Percentiles rank a stretch among this genome's conserved stretches.
phyloP scores from a whole-genome alignment of 2,888 invertebrate species.

The Brachyptera risi region DNA sequence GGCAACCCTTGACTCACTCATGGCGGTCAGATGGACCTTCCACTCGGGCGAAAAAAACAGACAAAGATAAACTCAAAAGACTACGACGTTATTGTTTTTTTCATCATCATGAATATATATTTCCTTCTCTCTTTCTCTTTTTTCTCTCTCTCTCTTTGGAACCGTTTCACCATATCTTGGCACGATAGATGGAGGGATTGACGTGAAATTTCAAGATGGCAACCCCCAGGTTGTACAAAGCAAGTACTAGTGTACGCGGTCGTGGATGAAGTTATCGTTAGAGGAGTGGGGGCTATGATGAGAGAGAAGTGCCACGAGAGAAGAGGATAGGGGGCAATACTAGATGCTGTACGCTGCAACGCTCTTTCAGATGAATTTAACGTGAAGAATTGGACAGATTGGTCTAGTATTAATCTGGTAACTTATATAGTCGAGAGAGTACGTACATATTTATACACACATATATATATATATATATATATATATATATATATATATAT shows the following conservation, averaged over 20 bases:
- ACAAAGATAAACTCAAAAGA: not conserved
- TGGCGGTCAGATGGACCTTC: constrained; percentile 26
- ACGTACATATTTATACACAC: too few relatives aligned
- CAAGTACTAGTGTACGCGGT: not conserved
- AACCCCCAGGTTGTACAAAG: not conserved
- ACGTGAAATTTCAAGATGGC: constrained; percentile 13
- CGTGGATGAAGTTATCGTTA: not conserved
- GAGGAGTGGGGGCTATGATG: not conserved
- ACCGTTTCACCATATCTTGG: constrained; percentile 8
- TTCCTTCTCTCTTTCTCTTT: not conserved
- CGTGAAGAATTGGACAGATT: constrained; percentile 19
- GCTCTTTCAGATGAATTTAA: constrained; percentile 12
- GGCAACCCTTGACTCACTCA: constrained; percentile 27
- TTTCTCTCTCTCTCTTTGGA: constrained; percentile 1
- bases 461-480: too few relatives aligned
- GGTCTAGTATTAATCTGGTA: too few relatives aligned
- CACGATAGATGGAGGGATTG: not conserved
- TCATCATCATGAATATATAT: constrained; percentile 13
- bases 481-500: too few relatives aligned
- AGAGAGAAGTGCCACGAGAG: not conserved
- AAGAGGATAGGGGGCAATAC: not conserved
- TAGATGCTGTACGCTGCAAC: not conserved
- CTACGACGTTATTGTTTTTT: constrained; percentile 16
- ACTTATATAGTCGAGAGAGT: too few relatives aligned
- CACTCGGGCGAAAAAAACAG: not conserved